A percentile compares a stretch with the other conserved stretches of the same genome.
These are phyloP conservation scores for Globia sparganii DNA, from an alignment of 2,888 invertebrate species.

Conservation along the genomic window DNA sequence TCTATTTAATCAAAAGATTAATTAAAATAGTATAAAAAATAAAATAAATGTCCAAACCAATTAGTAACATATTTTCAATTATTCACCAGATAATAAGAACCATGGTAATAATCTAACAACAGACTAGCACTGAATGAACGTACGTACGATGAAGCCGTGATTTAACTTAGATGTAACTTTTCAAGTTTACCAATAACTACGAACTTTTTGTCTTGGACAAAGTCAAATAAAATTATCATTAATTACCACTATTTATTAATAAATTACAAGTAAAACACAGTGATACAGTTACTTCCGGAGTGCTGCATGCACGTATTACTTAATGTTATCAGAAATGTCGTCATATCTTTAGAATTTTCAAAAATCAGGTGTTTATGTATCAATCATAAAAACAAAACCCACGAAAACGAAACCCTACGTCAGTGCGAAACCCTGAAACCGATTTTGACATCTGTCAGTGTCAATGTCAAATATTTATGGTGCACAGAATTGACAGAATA, in stretches of 20 bases:
- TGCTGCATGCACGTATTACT: neutral
- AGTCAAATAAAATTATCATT: neutral
- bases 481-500: no score
- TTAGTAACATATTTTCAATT: neutral
- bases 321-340: neutral
- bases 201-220: neutral
- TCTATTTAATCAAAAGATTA: neutral
- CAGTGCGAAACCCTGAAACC: no score
- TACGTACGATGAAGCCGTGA: neutral
- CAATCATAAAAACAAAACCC: no score
- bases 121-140: neutral
- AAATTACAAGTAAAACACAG: neutral
- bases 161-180: neutral
- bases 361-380: slow-evolving; percentile 1
- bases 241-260: neutral
- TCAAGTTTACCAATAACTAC: no score
- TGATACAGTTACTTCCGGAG: neutral
- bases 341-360: neutral
- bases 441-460: neutral
- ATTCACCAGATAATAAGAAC: neutral
- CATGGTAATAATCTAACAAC: no score
- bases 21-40: neutral
- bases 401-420: no score
- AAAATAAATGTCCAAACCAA: neutral
- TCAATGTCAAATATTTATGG: neutral